Base-by-base conservation (phyloP, 2,888 invertebrate genomes). In the Monoplex corrugatus region DNA sequence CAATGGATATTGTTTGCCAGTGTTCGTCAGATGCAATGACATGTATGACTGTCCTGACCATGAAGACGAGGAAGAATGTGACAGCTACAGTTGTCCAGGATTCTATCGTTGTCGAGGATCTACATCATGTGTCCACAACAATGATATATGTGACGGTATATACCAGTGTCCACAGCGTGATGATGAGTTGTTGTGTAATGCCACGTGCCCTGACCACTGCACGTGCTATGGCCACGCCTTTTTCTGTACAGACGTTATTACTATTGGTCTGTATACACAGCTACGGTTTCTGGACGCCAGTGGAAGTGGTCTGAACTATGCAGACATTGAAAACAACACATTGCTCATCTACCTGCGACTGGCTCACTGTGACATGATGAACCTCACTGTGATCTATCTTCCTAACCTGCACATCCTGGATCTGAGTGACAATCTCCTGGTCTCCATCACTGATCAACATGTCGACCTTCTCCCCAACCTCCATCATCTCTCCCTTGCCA, bases 221-320 rank as follows among this genome's bases (percentile, higher is more conserved):
- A 50, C 32, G 16, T 84, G 84, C 57, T 84, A 50, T 57, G 84
- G 84, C 23, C 84, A 35, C 6, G 84, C 19, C 19, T 84, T 16
- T 57, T 45, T n/a, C n/a, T n/a, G n/a, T n/a, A n/a, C n/a, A n/a
- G n/a, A n/a, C n/a, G n/a, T n/a, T n/a, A n/a, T n/a, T n/a, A n/a
- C n/a, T n/a, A n/a, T n/a, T n/a, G n/a, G n/a, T n/a, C 38, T 43
- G 1, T 86, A 38, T 72, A n/a, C n/a, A n/a, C 28, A 86, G 1
- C 40, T 86, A 16, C 86, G 86, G 32, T 86, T 43, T n/a, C 72
- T 86, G 72, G 86, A 86, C 72, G 86, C 86, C 57, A 32, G 72
- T 38, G 86, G 28, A 68, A 86, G 72, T 43, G 86, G 86, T 44
- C 32, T 86, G 72, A 35, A 40, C 23, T n/a, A n/a, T 16, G 35